Percentiles rank a stretch among this genome's conserved stretches.
phyloP scores from a whole-genome alignment of 2,113 vertebrate species.

The Motacilla tschutschensis region DNA sequence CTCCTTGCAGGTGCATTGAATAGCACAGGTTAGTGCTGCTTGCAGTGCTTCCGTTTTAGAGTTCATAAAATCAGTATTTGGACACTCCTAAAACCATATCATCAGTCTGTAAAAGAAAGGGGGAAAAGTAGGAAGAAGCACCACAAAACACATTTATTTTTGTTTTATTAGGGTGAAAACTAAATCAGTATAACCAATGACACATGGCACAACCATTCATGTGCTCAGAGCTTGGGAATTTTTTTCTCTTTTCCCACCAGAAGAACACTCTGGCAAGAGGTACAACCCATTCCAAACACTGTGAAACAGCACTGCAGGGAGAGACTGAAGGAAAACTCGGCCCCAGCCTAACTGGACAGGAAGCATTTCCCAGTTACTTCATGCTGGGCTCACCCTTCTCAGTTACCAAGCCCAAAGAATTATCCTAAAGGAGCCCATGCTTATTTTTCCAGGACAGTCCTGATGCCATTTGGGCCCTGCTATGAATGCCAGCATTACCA shows the following conservation, averaged over 20 bases:
- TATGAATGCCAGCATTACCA: fast-evolving
- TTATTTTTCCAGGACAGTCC: neutral
- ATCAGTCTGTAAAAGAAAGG: fast-evolving
- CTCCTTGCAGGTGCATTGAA: neutral
- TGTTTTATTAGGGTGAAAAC: neutral
- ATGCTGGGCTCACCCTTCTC: neutral
- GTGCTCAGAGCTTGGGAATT: fast-evolving
- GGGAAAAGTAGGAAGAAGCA: neutral
- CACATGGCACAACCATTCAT: fast-evolving
- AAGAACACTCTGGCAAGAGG: fast-evolving
- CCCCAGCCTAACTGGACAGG: neutral
- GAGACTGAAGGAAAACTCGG: neutral
- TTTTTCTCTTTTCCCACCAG: neutral
- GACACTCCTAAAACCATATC: neutral
- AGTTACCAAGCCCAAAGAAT: neutral
- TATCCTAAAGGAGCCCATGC: neutral
- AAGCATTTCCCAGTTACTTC: neutral
- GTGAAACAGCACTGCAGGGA: neutral
- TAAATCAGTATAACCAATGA: fast-evolving
- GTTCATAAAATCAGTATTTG: neutral
- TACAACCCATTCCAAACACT: neutral
- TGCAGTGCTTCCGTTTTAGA: neutral
- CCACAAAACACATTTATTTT: neutral
- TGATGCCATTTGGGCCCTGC: neutral
- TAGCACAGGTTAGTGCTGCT: neutral